Base-by-base conservation (phyloP, 2,888 invertebrate genomes). In the Melipona beecheii region DNA sequence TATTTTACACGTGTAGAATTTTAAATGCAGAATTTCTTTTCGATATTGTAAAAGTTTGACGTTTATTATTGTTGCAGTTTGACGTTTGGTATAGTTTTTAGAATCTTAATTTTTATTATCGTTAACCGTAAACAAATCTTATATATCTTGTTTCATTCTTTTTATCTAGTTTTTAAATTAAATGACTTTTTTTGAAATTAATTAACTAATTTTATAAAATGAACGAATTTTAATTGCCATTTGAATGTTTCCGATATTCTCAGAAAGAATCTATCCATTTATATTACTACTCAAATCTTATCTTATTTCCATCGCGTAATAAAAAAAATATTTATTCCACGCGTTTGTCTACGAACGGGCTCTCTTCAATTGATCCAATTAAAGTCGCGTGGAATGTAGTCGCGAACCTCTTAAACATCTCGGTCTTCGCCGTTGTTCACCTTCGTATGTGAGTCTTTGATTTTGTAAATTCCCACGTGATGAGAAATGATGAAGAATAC, bases 291-390 rank as follows among this genome's bases (percentile, higher is more conserved):
- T 19, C 19, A 36, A 64, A 9, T 64, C 13, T 31, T 31, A 64
- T 65, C n/a, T 65, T n/a, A 50, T 43, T 21, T 4, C 11, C 27
- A 24, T 0, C 19, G 9, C 19, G 11, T 68, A 50, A 68, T 24
- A 19, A 68, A 24, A 49, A 19, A 50, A 11, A 27, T 24, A 66
- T 52, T 27, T 3, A 2, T 19, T 19, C 27, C 13, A 15, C 13
- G 5, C 2, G 17, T 19, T 60, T 27, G 19, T 60, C 60, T 19
- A 27, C 13, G 27, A 21, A 68, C 19, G 43, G 43, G 43, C 9
- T 78, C 54, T 73, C 43, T 43, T 27, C 73, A 73, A 78, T 73
- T 73, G 15, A 58, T n/a, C 66, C 66, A 74, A 78, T 78, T 74
- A 78, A 69, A 78, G 50, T 78, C 65, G 31, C 78, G 6, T 31